phyloP scores from a whole-genome alignment of 2,113 vertebrate genomes.

The Typhlomys cinereus region DNA sequence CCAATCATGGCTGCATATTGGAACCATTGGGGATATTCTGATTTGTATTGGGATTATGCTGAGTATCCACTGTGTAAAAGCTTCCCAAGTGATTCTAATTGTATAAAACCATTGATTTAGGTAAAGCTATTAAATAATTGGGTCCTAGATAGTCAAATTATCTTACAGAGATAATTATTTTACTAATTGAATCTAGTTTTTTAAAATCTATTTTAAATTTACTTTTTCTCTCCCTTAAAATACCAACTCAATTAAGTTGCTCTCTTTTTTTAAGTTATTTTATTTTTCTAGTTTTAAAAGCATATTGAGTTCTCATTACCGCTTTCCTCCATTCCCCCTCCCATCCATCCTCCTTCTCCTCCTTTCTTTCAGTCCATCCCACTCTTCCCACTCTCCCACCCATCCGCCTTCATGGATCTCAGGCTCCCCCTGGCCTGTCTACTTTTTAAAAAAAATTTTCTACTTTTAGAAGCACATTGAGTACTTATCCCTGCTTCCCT shows the following conservation, averaged over 20 bases:
- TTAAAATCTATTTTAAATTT: conserved; percentile 58
- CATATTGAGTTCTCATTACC: too few relatives aligned
- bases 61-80: background rate
- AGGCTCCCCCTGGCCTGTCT: too few relatives aligned
- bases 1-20: background rate
- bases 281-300: too few relatives aligned
- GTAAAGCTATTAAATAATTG: conserved; percentile 48
- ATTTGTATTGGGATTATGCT: background rate
- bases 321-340: too few relatives aligned
- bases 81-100: conserved; percentile 13
- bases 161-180: conserved; percentile 71
- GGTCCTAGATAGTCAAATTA: conserved; percentile 48
- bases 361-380: too few relatives aligned
- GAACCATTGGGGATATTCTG: background rate
- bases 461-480: too few relatives aligned
- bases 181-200: conserved; percentile 65
- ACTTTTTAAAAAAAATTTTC: too few relatives aligned
- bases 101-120: background rate
- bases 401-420: too few relatives aligned
- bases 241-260: conserved; percentile 68
- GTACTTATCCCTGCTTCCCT: too few relatives aligned
- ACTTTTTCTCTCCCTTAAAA: conserved; percentile 63
- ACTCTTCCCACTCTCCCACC: too few relatives aligned
- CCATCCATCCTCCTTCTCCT: too few relatives aligned
- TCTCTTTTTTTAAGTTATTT: conserved; percentile 69